phyloP scores from a whole-genome alignment of 2,797 vertebrate genomes.

The Zenarchopterus dispar region DNA sequence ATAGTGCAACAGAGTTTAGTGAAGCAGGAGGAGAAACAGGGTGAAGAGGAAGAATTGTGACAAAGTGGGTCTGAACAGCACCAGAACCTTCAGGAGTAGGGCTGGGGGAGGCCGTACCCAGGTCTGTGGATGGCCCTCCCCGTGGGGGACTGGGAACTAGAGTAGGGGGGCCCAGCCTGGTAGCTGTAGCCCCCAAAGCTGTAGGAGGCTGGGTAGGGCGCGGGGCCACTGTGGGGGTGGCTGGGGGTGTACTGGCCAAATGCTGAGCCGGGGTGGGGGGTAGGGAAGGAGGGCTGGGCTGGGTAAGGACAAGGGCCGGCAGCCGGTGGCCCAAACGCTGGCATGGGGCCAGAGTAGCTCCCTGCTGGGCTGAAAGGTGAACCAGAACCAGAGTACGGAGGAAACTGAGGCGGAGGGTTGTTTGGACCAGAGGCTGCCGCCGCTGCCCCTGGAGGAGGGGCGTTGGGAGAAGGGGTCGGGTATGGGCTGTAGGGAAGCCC shows the following conservation, averaged over 20 bases:
- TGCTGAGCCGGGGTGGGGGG: conserved; percentile 73
- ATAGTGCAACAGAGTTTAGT: conserved; percentile 74
- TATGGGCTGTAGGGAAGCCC: conserved; percentile 78
- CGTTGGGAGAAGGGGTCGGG: conserved; percentile 71
- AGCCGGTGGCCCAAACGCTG: conserved; percentile 64
- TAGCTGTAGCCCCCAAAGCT: conserved; percentile 80
- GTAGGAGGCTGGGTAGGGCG: conserved; percentile 76
- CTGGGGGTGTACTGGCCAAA: conserved; percentile 80
- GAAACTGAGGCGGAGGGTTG: conserved; percentile 74
- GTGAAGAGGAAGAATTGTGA: conserved; percentile 10
- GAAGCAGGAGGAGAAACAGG: conserved; percentile 55
- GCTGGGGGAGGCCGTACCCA: conserved; percentile 83
- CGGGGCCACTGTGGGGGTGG: conserved; percentile 43
- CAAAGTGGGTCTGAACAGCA: conserved; percentile 9
- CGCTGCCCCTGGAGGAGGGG: conserved; percentile 36
- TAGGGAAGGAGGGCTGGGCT: conserved; percentile 80
- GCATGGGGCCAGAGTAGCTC: conserved; percentile 67
- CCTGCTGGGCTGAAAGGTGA: conserved; percentile 67
- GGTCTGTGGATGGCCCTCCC: conserved; percentile 81
- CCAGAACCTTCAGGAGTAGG: conserved; percentile 78
- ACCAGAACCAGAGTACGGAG: conserved; percentile 75
- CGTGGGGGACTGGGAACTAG: conserved; percentile 76
- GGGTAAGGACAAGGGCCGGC: conserved; percentile 84
- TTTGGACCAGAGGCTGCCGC: conserved; percentile 55
- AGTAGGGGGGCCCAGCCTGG: conserved; percentile 67